These are phyloP conservation scores for Prolemur simus DNA, from an alignment of 2,113 vertebrate species.

Conservation along the genomic window DNA sequence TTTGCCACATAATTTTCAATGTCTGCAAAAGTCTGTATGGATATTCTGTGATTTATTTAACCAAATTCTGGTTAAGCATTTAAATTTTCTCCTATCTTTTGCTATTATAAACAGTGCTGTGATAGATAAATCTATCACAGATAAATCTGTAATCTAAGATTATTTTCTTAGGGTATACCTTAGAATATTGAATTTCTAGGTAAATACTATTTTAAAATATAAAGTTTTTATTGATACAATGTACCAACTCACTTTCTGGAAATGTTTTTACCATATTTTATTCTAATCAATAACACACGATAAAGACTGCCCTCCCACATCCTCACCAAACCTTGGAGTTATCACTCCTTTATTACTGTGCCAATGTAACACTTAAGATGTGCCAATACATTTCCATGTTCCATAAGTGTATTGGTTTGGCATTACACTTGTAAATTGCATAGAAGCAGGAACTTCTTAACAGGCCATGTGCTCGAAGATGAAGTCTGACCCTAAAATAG, in stretches of 20 bases:
- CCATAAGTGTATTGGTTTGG: not conserved
- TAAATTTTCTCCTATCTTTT: not conserved
- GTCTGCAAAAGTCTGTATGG: not conserved
- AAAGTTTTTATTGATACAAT: not conserved
- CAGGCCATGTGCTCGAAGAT: not conserved
- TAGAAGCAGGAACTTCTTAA: not conserved
- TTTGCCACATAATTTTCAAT: slow-evolving; percentile 31
- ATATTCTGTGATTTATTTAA: slow-evolving; percentile 37
- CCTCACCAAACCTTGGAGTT: not conserved
- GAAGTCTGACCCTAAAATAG: not conserved
- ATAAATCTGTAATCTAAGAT: not conserved
- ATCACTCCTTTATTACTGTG: not conserved
- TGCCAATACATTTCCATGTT: not conserved
- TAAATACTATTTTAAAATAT: slow-evolving; percentile 15
- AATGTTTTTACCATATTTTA: not conserved
- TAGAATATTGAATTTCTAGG: not conserved
- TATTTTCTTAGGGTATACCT: not conserved
- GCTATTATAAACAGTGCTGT: not conserved
- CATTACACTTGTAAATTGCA: not conserved
- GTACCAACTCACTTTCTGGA: slow-evolving; percentile 3
- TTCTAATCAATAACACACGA: not conserved
- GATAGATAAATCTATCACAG: slow-evolving; percentile 8
- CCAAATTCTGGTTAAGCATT: not conserved
- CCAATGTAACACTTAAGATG: not conserved
- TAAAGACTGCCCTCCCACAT: not conserved